Conservation (phyloP, 2,888 invertebrate species). For the Oeneis ivallda region DNA sequence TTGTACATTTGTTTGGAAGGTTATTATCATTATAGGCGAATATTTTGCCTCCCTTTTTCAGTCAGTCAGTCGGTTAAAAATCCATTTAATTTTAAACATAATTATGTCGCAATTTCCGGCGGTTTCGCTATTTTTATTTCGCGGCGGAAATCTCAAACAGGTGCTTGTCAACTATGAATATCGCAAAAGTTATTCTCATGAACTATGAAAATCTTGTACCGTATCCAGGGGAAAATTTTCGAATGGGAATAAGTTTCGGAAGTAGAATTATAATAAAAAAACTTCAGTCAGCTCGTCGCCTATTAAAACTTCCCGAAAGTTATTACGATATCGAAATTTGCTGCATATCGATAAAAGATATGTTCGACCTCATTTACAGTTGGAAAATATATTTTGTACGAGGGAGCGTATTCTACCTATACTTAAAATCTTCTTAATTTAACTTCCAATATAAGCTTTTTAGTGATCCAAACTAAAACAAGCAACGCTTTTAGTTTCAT, state of each 20-base stretch:
- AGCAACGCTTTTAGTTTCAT: neutral
- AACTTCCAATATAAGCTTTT: neutral
- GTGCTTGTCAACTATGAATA: neutral
- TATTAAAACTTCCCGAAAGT: constrained; percentile 11
- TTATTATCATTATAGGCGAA: too few species aligned
- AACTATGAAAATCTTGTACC: neutral
- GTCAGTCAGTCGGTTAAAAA: too few species aligned
- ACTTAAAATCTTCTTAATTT: neutral
- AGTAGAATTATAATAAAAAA: constrained; percentile 12
- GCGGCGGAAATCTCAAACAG: too few species aligned
- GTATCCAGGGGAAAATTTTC: neutral
- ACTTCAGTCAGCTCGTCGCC: constrained; percentile 5
- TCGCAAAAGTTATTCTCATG: neutral
- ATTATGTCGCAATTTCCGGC: too few species aligned
- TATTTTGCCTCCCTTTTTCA: too few species aligned
- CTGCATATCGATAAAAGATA: constrained; percentile 15
- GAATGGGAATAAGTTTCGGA: constrained; percentile 7
- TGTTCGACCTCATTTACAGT: constrained; percentile 14
- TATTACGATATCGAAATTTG: constrained; percentile 6
- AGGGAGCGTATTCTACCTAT: neutral
- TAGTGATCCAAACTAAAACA: neutral
- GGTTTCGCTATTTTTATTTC: too few species aligned
- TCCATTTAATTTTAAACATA: too few species aligned
- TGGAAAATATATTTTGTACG: constrained; percentile 10
- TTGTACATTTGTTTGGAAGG: too few species aligned